Base-by-base conservation (phyloP, 2,888 invertebrate genomes). In the Agrochola macilenta region DNA sequence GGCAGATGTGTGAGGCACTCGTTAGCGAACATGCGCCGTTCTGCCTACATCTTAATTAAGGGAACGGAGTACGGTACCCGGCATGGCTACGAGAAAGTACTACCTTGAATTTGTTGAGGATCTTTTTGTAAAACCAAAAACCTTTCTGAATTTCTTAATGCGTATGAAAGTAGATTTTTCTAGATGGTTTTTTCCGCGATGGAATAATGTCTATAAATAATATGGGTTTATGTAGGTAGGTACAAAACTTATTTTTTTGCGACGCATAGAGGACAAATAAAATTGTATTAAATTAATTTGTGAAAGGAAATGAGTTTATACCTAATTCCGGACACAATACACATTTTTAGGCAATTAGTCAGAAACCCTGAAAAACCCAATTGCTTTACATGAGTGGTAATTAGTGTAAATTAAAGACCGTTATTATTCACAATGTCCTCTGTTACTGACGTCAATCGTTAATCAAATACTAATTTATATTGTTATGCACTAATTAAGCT, bases 41-140 rank as follows among this genome's bases (percentile, higher is more conserved):
- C 95, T 93, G 93, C 92, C 95, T 95, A 96, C 96, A 96, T 95
- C 96, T 96, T 96, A 95, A 96, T 96, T 96, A 96, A 95, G 91
- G 82, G 83, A 74, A 76, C 76, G 73, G 78, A 80, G 77, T 88
- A 86, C 89, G 86, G 88, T 87, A 87, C 84, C 49, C 52, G 63
- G 87, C 74, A 87, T 73, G 66, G 89, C 63, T 17, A 60, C 49
- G 35, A 65, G 84, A 77, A 91, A 91, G 85, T 92, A 80, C 82
- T 71, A 60, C 23, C n/a, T 35, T 69, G 58, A 30, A 70, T 76
- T 68, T 54, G 35, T 58, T 58, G 23, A 54, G 43, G 5, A 52
- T 49, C 14, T 2, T 30, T 26, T 39, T 57, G 5, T 30, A 30
- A 30, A 30, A 30, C 1, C 30, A 30, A 30, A 30, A 30, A 30